Percentiles rank a stretch among this genome's conserved stretches.
Evolutionary conservation across 1,140 invertebrate genomes (phyloP).

Genomic region (Pogonus chalceus): DNA sequence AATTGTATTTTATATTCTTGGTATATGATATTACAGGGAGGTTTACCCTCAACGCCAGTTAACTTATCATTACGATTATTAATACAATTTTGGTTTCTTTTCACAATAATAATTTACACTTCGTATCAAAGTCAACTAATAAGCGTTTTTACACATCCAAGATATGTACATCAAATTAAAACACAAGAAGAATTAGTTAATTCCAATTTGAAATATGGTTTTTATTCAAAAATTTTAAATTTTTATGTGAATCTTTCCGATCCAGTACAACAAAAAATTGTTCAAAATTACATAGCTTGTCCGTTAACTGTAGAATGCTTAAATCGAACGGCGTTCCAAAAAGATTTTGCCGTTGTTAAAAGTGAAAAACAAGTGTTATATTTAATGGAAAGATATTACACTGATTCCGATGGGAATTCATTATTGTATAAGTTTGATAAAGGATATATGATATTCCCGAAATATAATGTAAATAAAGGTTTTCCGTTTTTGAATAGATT

Average conservation of each 20-base stretch:
- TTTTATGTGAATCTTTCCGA: too few species aligned
- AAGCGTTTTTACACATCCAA: too few species aligned
- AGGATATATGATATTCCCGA: too few species aligned
- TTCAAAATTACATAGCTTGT: too few species aligned
- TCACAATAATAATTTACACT: too few species aligned
- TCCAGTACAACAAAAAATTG: too few species aligned
- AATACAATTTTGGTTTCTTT: not conserved
- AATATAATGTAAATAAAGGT: too few species aligned
- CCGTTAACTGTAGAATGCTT: not conserved
- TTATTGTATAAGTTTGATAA: not conserved
- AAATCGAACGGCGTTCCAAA: not conserved
- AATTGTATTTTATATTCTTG: not conserved
- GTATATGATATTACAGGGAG: not conserved
- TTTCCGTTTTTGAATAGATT: constrained; percentile 6
- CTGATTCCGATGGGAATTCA: not conserved
- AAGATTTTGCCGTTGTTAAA: constrained; percentile 9
- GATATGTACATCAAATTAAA: too few species aligned
- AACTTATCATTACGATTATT: not conserved
- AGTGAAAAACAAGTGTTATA: constrained; percentile 1
- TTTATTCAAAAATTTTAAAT: too few species aligned
- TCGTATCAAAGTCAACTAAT: too few species aligned
- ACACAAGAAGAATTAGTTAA: too few species aligned
- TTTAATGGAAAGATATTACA: not conserved
- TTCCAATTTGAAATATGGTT: too few species aligned
- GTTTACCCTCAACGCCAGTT: not conserved